phyloP scores from a whole-genome alignment of 2,888 invertebrate genomes.

The Neria commutata region DNA sequence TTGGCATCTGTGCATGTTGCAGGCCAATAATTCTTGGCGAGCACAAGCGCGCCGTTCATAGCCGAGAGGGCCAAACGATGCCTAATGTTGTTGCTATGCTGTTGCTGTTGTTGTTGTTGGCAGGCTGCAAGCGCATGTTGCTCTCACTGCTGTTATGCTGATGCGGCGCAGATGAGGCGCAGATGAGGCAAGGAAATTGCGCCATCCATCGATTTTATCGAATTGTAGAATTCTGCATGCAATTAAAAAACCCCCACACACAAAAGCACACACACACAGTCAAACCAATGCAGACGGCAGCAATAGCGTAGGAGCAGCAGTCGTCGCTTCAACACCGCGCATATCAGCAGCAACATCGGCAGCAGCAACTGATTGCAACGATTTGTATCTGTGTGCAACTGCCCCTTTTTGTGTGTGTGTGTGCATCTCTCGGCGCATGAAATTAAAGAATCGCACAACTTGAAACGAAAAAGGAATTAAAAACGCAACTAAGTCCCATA shows the following conservation, averaged over 20 bases:
- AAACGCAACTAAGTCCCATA: neutral
- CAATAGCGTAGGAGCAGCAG: neutral
- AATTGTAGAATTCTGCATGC: conserved; percentile 33
- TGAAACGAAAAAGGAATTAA: neutral
- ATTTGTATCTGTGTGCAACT: neutral
- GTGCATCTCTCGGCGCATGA: neutral
- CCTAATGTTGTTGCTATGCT: neutral
- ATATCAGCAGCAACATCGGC: conserved; percentile 25
- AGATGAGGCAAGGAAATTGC: conserved; percentile 27
- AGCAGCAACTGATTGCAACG: conserved; percentile 1
- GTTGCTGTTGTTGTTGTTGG: neutral
- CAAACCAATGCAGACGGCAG: neutral
- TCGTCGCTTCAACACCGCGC: neutral
- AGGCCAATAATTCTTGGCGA: conserved; percentile 51
- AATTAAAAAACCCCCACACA: conserved; percentile 41
- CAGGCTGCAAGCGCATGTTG: neutral
- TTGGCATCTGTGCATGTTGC: conserved; percentile 44
- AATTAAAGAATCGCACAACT: neutral
- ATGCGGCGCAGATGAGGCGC: conserved; percentile 30
- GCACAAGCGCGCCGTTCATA: neutral
- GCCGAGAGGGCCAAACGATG: too few relatives aligned
- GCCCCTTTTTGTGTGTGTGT: neutral
- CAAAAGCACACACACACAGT: neutral
- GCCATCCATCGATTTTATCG: conserved; percentile 17
- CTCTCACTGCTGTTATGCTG: neutral